Conservation (phyloP, 2,113 vertebrate genomes). For the Tychaedon coryphoeus region DNA sequence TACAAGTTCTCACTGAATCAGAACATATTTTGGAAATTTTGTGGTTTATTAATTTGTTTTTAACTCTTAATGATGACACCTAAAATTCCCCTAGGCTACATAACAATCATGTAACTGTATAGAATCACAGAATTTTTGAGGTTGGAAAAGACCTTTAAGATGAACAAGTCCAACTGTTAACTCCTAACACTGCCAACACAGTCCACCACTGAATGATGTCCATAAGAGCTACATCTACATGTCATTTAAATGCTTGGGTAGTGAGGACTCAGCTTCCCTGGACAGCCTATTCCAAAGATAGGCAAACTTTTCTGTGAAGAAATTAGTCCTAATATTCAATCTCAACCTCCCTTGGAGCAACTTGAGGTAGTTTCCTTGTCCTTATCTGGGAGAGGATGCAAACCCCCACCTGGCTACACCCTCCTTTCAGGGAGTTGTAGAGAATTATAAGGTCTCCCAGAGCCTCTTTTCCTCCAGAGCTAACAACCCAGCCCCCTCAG, state of each 20-base stretch:
- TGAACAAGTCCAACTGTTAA: background rate
- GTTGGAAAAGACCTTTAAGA: background rate
- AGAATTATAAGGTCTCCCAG: background rate
- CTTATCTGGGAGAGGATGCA: background rate
- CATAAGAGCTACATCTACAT: no score
- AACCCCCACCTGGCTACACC: fast-evolving
- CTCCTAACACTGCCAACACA: background rate
- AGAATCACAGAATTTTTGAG: background rate
- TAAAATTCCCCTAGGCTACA: background rate
- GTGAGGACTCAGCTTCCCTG: background rate
- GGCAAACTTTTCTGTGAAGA: background rate
- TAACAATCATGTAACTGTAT: background rate
- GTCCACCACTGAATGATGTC: background rate
- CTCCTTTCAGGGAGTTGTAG: background rate
- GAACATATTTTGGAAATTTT: background rate
- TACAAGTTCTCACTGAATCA: background rate
- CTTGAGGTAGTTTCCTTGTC: background rate
- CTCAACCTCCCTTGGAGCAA: background rate
- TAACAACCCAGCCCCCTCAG: background rate
- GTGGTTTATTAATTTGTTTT: background rate
- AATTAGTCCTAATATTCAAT: background rate
- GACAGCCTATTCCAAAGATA: background rate
- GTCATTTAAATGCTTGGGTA: background rate
- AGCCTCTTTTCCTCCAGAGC: background rate
- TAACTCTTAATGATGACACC: background rate